These are phyloP conservation scores for Channa maculata DNA, from an alignment of 2,113 vertebrate genomes.

Conservation along the genomic window DNA sequence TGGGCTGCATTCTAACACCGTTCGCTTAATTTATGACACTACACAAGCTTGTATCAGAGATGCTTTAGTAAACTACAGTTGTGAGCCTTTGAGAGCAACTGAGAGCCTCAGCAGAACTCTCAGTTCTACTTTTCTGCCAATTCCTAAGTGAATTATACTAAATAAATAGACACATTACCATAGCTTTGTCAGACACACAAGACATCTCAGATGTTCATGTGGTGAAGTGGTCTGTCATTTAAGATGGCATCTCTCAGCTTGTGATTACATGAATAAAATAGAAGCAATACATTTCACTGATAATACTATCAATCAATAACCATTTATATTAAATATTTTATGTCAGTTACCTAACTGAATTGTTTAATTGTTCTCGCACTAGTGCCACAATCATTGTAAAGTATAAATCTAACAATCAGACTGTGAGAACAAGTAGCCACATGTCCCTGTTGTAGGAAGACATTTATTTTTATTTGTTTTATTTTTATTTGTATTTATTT, in stretches of 20 bases:
- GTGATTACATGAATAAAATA: too few relatives aligned
- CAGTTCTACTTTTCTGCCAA: slow-evolving; percentile 13
- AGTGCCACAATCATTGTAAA: too few relatives aligned
- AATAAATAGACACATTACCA: background rate
- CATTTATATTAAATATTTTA: background rate
- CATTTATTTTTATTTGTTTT: too few relatives aligned
- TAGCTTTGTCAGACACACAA: background rate
- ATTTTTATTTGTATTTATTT: background rate
- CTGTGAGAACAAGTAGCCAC: background rate
- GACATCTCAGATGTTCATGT: background rate
- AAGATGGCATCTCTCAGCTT: too few relatives aligned
- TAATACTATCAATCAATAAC: background rate
- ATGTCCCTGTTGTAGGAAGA: background rate
- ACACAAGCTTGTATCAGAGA: background rate
- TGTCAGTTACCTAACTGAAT: too few relatives aligned
- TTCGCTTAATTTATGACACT: slow-evolving; percentile 24
- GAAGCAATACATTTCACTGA: too few relatives aligned
- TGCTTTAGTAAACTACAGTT: background rate
- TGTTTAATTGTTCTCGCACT: too few relatives aligned
- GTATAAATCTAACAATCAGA: background rate
- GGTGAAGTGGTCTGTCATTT: background rate
- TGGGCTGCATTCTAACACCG: slow-evolving; percentile 2
- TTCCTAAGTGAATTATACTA: background rate
- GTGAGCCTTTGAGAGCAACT: background rate
- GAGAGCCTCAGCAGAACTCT: slow-evolving; percentile 8